Evolutionary conservation across 2,888 invertebrate species (phyloP), one percentile per base, ranked within the genome.

Genomic region (Drosophila nr. medialis): DNA sequence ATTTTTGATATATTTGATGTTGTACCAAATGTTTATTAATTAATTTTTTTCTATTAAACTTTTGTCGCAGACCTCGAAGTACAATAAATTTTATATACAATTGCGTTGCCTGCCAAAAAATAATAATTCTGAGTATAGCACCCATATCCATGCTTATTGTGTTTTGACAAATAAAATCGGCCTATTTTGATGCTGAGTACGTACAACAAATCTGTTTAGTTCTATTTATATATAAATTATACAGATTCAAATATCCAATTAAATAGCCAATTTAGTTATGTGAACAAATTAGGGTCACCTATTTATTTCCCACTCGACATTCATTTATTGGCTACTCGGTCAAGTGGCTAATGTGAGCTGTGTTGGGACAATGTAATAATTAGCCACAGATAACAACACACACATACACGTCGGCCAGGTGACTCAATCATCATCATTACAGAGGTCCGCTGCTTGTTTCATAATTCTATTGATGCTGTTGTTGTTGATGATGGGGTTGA

Each of bases 291-390:
- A 32, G 38, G 24, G 40, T 32, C 32, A 61, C 15, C 30, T 32
- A 24, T 30, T 48, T 27, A 34, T 29, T 42, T 29, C 27, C 27
- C 48, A 30, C 42, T 30, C 70, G 86, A 86, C 86, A 74, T 70
- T 88, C 86, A 88, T 88, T 74, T 74, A 88, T 86, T 81, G 78
- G 68, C 51, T 50, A 58, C 69, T 83, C 24, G 45, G 86, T 86
- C 83, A 75, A 63, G 55, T 56, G 75, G 68, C 55, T 32, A 21
- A 38, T 54, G 48, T 24, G 29, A 45, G 59, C 38, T 42, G 56
- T 8, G 10, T 40, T 56, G 30, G 6, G 10, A 29, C 6, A 30
- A 30, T 29, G 66, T 75, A 64, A 77, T 88, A 89, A 83, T 89
- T 83, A 83, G 86, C 81, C 72, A 54, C 69, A 81, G 81, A 59